A percentile compares a stretch with the other conserved stretches of the same genome.
Evolutionary conservation across 1,140 invertebrate genomes (phyloP).

Genomic region (Ditylenchus dipsaci): DNA sequence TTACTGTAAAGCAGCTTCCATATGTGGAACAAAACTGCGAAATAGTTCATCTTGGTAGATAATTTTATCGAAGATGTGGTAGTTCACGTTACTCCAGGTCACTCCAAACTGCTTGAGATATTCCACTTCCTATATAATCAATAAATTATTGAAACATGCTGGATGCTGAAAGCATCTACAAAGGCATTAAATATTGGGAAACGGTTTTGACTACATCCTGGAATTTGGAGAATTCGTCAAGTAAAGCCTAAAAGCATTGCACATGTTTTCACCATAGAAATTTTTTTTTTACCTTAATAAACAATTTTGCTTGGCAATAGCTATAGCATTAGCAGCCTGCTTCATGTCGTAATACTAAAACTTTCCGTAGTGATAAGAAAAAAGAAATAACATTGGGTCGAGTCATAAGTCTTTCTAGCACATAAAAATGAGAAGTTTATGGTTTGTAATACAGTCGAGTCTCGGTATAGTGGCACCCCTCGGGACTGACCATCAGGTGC

Average conservation of each 20-base stretch:
- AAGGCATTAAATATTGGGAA: not conserved
- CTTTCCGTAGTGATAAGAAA: not conserved
- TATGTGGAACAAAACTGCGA: slow-evolving; percentile 2
- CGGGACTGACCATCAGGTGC: too few relatives aligned
- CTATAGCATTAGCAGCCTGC: not conserved
- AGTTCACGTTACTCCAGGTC: slow-evolving; percentile 4
- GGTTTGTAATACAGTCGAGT: too few relatives aligned
- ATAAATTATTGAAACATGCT: not conserved
- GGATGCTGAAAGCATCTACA: not conserved
- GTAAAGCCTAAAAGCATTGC: not conserved
- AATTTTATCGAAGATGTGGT: slow-evolving; percentile 9
- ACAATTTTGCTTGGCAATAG: slow-evolving; percentile 10
- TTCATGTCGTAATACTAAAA: slow-evolving; percentile 6
- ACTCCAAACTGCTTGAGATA: slow-evolving; percentile 7
- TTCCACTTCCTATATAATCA: not conserved
- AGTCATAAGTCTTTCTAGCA: too few relatives aligned
- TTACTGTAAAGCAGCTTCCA: slow-evolving; percentile 7
- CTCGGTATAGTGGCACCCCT: too few relatives aligned
- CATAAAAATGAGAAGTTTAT: too few relatives aligned
- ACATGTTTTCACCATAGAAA: too few relatives aligned
- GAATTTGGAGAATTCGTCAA: slow-evolving; percentile 7
- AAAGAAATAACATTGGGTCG: too few relatives aligned
- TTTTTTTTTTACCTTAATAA: not conserved
- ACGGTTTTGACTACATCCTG: not conserved
- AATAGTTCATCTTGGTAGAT: slow-evolving; percentile 12